Evolutionary conservation across 2,113 vertebrate species (phyloP).

Genomic region (Podarcis raffonei): DNA sequence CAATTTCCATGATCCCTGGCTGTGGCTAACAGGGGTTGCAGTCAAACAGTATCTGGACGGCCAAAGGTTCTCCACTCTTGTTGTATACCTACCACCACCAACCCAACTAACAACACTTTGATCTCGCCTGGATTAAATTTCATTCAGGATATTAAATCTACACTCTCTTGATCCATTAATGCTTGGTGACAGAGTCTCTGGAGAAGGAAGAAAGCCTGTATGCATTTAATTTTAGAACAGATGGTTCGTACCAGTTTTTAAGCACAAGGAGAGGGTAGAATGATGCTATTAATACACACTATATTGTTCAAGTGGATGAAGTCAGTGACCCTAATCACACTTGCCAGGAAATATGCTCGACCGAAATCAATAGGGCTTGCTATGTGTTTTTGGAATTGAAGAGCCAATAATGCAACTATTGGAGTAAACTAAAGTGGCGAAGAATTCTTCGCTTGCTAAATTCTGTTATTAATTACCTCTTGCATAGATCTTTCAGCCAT

Average conservation of each 20-base stretch:
- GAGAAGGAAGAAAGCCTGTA: constrained; percentile 40
- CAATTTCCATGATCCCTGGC: not conserved
- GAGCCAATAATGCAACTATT: not conserved
- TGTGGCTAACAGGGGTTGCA: not conserved
- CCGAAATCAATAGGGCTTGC: not conserved
- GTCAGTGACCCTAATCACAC: constrained; percentile 14
- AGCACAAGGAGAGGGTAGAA: constrained; percentile 31
- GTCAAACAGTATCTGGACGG: not conserved
- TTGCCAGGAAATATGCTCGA: constrained; percentile 1
- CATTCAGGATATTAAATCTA: constrained; percentile 11
- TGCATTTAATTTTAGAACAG: constrained; percentile 64
- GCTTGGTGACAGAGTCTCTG: constrained; percentile 51
- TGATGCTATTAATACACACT: not conserved
- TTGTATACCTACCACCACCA: not conserved
- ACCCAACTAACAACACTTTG: not conserved
- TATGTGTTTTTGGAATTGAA: constrained; percentile 12
- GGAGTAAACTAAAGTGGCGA: not conserved
- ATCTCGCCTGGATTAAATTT: not conserved
- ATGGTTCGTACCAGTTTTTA: constrained; percentile 30
- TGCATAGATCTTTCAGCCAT: not conserved
- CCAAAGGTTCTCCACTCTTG: not conserved
- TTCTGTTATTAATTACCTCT: not conserved
- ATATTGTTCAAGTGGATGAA: constrained; percentile 27
- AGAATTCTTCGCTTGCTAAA: not conserved
- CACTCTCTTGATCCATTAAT: constrained; percentile 55